Base-by-base conservation (phyloP, 2,113 vertebrate species). In the Carassius auratus region DNA sequence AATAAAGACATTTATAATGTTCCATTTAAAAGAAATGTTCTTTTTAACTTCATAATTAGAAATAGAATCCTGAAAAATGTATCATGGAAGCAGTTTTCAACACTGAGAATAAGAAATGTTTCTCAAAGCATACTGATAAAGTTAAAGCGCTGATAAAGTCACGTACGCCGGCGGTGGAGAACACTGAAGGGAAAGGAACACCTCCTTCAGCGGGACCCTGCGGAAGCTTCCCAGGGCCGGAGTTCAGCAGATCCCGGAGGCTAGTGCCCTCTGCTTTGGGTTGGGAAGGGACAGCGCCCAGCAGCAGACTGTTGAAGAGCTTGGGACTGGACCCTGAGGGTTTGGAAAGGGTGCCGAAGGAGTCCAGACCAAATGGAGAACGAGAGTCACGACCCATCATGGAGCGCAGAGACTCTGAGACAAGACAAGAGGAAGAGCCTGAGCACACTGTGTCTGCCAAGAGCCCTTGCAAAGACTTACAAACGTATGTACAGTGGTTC, bases 221-320 rank as follows among this genome's bases (percentile, higher is more conserved):
- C 36, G 97, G 96, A 89, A 99, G 96, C 87, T 97, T 98, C 86
- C 98, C 98, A 0, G 97, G 97, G 57, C 98, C 97, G 0, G 97
- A 96, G 92, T 99, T 98, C 77, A 99, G 97, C 81, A 99, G 95
- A 91, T 99, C 97, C 91, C 98, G 93, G 86, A 99, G 96, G 92
- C 98, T 99, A 85, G 97, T 98, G 52, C 98, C 98, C 93, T 99
- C 98, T 0, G 96, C 92, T 93, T 98, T 99, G 90, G 96, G 97
- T 93, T 96, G 97, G 88, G 95, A 93, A 86, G 96, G 95, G 88
- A 94, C 95, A 68, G 97, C 95, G 86, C 98, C 97, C 91, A 98
- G 91, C 88, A 99, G 93, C 77, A 99, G 94, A 90, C 98, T 99
- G 92, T 99, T 99, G 90, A 99, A 99, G 69, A 98, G 95, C 92